Base-by-base conservation (phyloP, 2,113 vertebrate species). In the Syngnathus floridae region DNA sequence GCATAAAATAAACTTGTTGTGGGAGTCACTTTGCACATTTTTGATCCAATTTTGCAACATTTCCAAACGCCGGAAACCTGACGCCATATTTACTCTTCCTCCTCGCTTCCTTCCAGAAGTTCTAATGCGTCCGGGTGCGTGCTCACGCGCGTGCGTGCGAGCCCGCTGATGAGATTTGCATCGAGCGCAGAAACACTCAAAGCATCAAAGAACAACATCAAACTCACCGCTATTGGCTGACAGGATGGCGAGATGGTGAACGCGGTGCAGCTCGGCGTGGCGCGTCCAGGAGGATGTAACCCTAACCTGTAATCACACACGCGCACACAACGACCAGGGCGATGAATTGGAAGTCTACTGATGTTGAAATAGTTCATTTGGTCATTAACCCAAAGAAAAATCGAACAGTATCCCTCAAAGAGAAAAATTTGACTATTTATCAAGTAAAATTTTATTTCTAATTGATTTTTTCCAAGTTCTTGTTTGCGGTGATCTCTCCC, bases 121-220 rank as follows among this genome's bases (percentile, higher is more conserved):
- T 16, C 21, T 61, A 61, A 43, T 61, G 59, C 38, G 58, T 60
- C 22, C 52, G 45, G 31, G 45, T 31, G 43, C 22, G 51, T 62
- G 41, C 19, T 52, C 19, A 52, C 56, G 54, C 26, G 3, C 26
- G 26, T 31, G 26, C 26, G 26, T 31, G 54, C 41, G 26, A 35
- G 51, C 12, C 2, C 22, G 21, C 51, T 36, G 65, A 61, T 61
- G 21, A 26, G 59, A 61, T 61, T 61, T 43, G 38, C 59, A 61
- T 61, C 21, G 59, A 61, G n/a, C 59, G 40, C 59, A 61, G 40
- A 61, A 61, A 61, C 38, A 61, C 59, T 61, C 40, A 60, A 60
- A 26, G 40, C 59, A 61, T 61, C 59, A 61, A 61, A 61, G 38
- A 43, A 43, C n/a, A 45, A 61, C 12, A 43, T 61, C n/a, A 61